These are phyloP conservation scores for Campoletis sonorensis DNA, from an alignment of 1,140 invertebrate genomes.

Conservation along the genomic window DNA sequence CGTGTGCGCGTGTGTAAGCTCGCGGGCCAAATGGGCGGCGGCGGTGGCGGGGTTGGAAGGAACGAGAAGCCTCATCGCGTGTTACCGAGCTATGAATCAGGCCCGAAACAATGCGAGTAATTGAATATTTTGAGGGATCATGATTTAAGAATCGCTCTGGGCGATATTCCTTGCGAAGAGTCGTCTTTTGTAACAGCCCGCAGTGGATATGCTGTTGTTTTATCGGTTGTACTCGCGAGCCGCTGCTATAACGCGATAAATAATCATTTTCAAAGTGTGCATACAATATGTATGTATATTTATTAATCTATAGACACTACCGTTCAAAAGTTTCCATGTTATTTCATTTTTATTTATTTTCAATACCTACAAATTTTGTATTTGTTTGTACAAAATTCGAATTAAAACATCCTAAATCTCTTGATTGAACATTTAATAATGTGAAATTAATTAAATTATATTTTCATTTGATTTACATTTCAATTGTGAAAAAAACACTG, in stretches of 20 bases:
- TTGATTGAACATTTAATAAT: no score
- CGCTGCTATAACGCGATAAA: constrained; percentile 43
- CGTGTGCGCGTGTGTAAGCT: neutral
- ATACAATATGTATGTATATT: neutral
- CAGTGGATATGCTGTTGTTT: constrained; percentile 34
- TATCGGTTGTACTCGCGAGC: constrained; percentile 3
- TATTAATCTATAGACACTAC: neutral
- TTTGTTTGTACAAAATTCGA: no score
- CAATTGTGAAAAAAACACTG: no score
- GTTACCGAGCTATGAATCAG: constrained; percentile 58
- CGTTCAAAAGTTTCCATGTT: no score
- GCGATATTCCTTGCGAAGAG: constrained; percentile 43
- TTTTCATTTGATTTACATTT: no score
- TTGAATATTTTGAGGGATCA: constrained; percentile 63
- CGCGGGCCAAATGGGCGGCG: constrained; percentile 13
- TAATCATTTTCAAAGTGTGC: constrained; percentile 36
- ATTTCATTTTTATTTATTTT: no score
- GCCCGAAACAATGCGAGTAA: constrained; percentile 60
- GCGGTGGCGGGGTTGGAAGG: constrained; percentile 1
- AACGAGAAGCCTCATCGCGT: constrained; percentile 32
- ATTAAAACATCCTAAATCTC: no score
- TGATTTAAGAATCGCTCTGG: constrained; percentile 62
- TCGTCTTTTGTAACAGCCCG: constrained; percentile 11
- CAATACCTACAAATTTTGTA: no score
- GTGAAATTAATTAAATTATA: no score